Base-by-base conservation (phyloP, 2,888 invertebrate species). In the Aromia moschata region DNA sequence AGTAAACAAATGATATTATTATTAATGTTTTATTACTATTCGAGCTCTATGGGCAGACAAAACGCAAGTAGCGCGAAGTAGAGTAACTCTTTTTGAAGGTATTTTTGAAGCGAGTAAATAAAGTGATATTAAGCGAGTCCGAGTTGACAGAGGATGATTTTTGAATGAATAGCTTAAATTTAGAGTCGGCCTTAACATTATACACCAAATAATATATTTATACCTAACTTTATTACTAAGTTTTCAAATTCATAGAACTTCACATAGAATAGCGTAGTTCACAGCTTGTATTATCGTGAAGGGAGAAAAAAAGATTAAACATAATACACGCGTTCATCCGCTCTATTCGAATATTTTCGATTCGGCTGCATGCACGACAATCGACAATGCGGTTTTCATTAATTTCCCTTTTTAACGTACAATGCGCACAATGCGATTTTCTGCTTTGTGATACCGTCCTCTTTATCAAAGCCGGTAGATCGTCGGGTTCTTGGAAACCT, bases 101-200 rank as follows among this genome's bases (percentile, higher is more conserved):
- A 69, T 56, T 66, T 62, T 67, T 70, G 68, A 70, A 70, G 69
- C 67, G 62, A 64, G 40, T 47, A 57, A 58, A 60, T 55, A 59
- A 61, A 62, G 56, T 60, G 58, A 61, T 62, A 53, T 55, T 61
- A 58, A 44, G 16, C 16, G 47, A 56, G 45, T 51, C 25, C 40
- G 60, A 44, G 45, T 46, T 52, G 58, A 43, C 44, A 43, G 40
- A 40, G 54, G 43, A 37, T 25, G 37, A 49, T 31, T 38, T 45
- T 58, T 58, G 36, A 49, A 37, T 31, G 61, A 62, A 64, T 65
- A 67, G 41, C 49, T 68, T 67, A 63, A 67, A 65, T 66, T 64
- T 74, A 73, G 75, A 75, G 74, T 74, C 76, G 72, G 77, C 76
- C 76, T 77, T 76, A n/a, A 71, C 67, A 66, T 70, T 62, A 76